Evolutionary conservation across 2,797 vertebrate species (phyloP).

Genomic region (Hapalemur alaotrensis): DNA sequence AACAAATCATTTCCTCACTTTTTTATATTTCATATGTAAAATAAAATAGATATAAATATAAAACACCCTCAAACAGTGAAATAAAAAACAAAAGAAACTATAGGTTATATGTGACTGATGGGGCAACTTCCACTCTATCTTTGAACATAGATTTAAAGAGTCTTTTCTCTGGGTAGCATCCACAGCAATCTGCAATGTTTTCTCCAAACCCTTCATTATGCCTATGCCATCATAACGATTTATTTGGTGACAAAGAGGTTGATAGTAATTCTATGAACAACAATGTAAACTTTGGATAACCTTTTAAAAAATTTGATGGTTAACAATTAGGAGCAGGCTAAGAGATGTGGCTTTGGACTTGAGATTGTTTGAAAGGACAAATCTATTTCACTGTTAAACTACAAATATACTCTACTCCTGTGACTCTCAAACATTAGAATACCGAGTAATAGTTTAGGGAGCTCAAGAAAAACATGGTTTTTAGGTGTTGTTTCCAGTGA

Average conservation of each 20-base stretch:
- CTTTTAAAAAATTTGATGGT: not conserved
- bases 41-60: not conserved
- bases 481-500: not conserved
- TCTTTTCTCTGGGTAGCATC: not conserved
- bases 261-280: slow-evolving; percentile 1
- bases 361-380: not conserved
- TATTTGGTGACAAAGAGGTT: slow-evolving; percentile 23
- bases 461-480: not conserved
- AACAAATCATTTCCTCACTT: not conserved
- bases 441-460: not conserved
- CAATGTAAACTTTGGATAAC: not conserved
- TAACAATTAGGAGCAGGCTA: not conserved
- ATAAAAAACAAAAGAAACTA: not conserved
- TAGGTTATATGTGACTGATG: not conserved
- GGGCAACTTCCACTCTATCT: not conserved
- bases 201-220: slow-evolving; percentile 13
- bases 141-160: not conserved
- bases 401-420: not conserved
- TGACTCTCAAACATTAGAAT: not conserved
- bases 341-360: not conserved
- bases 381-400: not conserved
- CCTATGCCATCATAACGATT: not conserved
- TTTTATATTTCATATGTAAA: not conserved
- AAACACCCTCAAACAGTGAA: not conserved
- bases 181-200: not conserved